A percentile compares a stretch with the other conserved stretches of the same genome.
These are phyloP conservation scores for Dryoscopus gambensis DNA, from an alignment of 2,113 vertebrate genomes.

Conservation along the genomic window DNA sequence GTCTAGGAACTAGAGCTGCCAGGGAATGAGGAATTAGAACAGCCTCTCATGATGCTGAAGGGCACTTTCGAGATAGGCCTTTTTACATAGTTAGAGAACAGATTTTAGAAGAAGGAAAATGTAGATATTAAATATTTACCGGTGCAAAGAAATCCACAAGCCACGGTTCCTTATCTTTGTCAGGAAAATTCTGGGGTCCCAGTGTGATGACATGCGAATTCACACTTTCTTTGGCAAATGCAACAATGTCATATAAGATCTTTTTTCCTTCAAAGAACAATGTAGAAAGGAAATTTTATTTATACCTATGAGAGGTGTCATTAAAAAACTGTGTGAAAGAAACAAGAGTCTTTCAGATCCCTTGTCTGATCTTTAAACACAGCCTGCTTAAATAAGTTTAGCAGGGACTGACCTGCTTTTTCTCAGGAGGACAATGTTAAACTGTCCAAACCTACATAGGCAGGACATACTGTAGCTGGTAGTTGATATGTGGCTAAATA, in stretches of 20 bases:
- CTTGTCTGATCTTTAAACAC: not conserved
- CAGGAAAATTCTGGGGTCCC: constrained; percentile 92
- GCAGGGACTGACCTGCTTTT: not conserved
- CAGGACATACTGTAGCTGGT: not conserved
- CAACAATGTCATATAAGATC: constrained; percentile 89
- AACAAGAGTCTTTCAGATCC: not conserved
- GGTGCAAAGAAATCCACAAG: constrained; percentile 98
- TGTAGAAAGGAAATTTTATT: not conserved
- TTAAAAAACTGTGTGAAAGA: not conserved
- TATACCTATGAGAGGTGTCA: not conserved
- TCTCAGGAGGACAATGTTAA: not conserved
- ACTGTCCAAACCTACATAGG: not conserved
- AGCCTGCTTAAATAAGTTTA: not conserved
- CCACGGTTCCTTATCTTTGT: constrained; percentile 91
- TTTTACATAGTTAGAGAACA: not conserved
- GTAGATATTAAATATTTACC: constrained; percentile 69
- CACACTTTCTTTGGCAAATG: constrained; percentile 94
- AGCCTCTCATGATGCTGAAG: not conserved
- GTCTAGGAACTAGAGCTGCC: not conserved
- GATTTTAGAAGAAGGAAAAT: not conserved
- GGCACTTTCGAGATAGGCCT: not conserved
- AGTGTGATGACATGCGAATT: constrained; percentile 91
- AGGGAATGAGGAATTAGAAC: not conserved
- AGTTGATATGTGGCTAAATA: not conserved
- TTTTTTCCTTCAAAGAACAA: constrained; percentile 82